Percentiles rank a stretch among this genome's conserved stretches.
These are phyloP conservation scores for Phaetusa simplex DNA, from an alignment of 2,113 vertebrate genomes.

Conservation along the genomic window DNA sequence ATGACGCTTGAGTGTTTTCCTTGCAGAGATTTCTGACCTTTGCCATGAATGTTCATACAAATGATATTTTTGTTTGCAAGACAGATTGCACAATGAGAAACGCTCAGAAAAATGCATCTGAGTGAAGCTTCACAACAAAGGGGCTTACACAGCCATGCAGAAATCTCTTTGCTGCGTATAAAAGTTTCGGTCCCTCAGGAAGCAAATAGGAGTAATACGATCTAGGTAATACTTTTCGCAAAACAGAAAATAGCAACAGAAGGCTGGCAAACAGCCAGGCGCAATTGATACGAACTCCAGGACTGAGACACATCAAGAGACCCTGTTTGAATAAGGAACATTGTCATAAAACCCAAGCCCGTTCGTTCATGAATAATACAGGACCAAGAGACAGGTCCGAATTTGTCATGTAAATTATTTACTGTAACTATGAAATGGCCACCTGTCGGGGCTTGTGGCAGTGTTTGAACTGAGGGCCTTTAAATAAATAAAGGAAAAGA, in stretches of 20 bases:
- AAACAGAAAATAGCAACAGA: neutral
- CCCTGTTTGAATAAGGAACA: neutral
- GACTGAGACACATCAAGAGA: neutral
- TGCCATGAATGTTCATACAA: neutral
- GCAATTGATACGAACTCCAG: neutral
- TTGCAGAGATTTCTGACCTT: neutral
- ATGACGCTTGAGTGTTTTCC: neutral
- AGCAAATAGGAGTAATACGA: neutral
- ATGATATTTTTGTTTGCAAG: neutral
- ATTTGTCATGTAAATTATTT: slow-evolving; percentile 62
- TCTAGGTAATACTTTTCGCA: neutral
- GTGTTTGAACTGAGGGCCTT: neutral
- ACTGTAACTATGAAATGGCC: neutral
- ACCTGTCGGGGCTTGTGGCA: neutral
- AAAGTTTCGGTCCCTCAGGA: slow-evolving; percentile 17
- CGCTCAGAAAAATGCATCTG: neutral
- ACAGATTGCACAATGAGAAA: neutral
- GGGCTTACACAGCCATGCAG: neutral
- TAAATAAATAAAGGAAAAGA: neutral
- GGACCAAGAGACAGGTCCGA: slow-evolving; percentile 3
- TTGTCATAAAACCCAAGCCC: neutral
- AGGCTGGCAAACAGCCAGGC: slow-evolving; percentile 21
- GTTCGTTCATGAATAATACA: slow-evolving; percentile 53
- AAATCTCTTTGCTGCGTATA: neutral
- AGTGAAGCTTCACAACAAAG: neutral